Base-by-base conservation (phyloP, 23 tunicate species). In the Trididemnum clinides region DNA sequence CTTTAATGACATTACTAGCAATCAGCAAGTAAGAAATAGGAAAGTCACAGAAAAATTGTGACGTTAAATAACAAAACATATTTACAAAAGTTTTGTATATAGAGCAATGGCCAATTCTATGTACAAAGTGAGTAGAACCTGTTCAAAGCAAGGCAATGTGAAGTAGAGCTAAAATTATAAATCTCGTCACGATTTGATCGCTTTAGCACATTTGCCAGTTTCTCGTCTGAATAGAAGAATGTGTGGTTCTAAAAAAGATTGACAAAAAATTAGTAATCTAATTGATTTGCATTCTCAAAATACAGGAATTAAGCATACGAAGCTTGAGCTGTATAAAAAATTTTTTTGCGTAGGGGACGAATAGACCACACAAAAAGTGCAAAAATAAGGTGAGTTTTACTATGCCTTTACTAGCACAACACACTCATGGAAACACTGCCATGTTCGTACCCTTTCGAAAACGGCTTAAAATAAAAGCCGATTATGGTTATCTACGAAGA, bases 221-320 rank as follows among this genome's bases (percentile, higher is more conserved):
- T 78, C 83, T n/a, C 83, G 83, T 78, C 83, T 34, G 38, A 78
- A 78, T 50, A 78, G 66, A 50, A 78, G 83, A 51, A 78, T 78
- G 25, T 78, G 83, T 1, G 83, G 83, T 29, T 78, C 83, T 78
- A 36, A 4, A 51, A 78, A 5, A 6, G n/a, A n/a, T n/a, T n/a
- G n/a, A n/a, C n/a, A n/a, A n/a, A n/a, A n/a, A n/a, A n/a, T n/a
- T n/a, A n/a, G n/a, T n/a, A n/a, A n/a, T n/a, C n/a, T n/a, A n/a
- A n/a, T n/a, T n/a, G n/a, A n/a, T n/a, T n/a, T n/a, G n/a, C n/a
- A n/a, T n/a, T n/a, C n/a, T n/a, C n/a, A n/a, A n/a, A n/a, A n/a
- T n/a, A n/a, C n/a, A n/a, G n/a, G n/a, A n/a, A n/a, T n/a, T n/a
- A n/a, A n/a, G n/a, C n/a, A n/a, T n/a, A n/a, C n/a, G n/a, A n/a